Evolutionary conservation across 2,113 vertebrate species (phyloP).

Genomic region (Motacilla tschutschensis): DNA sequence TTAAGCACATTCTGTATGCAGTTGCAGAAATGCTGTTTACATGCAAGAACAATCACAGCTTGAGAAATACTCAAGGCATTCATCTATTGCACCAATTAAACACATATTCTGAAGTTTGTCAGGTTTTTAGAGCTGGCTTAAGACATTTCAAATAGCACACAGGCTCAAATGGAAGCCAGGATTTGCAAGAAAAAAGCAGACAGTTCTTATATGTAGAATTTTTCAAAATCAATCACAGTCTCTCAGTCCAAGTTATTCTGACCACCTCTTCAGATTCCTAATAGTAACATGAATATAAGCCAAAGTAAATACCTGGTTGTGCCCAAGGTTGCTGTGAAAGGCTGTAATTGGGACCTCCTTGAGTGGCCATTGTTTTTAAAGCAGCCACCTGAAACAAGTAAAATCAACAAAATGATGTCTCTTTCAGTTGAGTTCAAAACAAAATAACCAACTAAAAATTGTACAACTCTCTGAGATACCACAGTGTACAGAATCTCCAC

Average conservation of each 20-base stretch:
- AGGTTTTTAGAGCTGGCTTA: not conserved
- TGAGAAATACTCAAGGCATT: not conserved
- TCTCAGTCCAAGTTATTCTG: not conserved
- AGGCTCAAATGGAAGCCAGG: not conserved
- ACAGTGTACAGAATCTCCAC: not conserved
- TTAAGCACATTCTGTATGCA: not conserved
- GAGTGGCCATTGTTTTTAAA: constrained; percentile 89
- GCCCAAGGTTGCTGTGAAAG: constrained; percentile 96
- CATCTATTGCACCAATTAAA: not conserved
- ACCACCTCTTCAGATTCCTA: not conserved
- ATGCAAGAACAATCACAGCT: not conserved
- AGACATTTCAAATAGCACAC: not conserved
- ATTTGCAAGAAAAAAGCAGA: not conserved
- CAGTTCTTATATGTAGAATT: not conserved
- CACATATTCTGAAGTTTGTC: not conserved
- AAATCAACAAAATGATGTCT: not conserved
- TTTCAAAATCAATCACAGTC: not conserved
- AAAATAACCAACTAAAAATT: not conserved
- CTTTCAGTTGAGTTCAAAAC: not conserved
- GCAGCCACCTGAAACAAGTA: constrained; percentile 81
- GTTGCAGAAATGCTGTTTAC: not conserved
- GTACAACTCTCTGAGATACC: not conserved
- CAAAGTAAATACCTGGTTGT: constrained; percentile 82
- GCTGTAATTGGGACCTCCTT: constrained; percentile 92
- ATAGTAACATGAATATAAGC: not conserved